Evolutionary conservation across 1,140 invertebrate species (phyloP), one percentile per base, ranked within the genome.

Genomic region (Teleogryllus occipitalis): DNA sequence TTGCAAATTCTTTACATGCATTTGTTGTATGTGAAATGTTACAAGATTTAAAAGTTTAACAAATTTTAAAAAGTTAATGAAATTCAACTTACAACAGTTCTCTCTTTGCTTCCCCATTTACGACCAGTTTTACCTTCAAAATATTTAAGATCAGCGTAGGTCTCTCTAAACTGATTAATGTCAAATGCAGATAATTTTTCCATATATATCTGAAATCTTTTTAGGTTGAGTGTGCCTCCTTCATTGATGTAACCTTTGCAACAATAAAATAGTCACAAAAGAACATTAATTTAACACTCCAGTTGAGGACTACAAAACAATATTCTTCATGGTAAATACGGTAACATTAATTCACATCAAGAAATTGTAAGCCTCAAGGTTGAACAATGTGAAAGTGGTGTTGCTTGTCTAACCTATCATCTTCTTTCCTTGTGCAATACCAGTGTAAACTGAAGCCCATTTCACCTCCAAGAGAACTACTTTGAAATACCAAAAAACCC

Each of bases 171-270:
- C 76, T 93, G 90, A 72, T 97, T 91, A 80, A 92, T 85, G 85
- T 99, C 97, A 84, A 95, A 91, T 83, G 92, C 87, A 54, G 92
- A 88, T 10, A 97, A 86, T 81, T 91, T 92, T 80, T 90, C 89
- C 88, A 99, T 90, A 84, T 96, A 98, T 82, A 90, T 91, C 86
- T 98, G 93, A 88, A 99, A 97, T 78, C 97, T 89, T 21, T 85
- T 84, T 78, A 99, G 87, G 85, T 98, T 96, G 54, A 99, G 87
- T 76, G 89, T 90, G 8, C 97, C 97, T 8, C 88, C 87, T 87
- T 98, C 96, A 87, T 99, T 98, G 77, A 99, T 92, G 84, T 99
- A 98, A 15, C 96, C 95, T 94, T 78, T 80, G 88, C 79, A 79
- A 79, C 14, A 72, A 3, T 72, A 72, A 72, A 72, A n/a, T 15